phyloP scores from a whole-genome alignment of 1,140 invertebrate genomes.

The Halesus radiatus region DNA sequence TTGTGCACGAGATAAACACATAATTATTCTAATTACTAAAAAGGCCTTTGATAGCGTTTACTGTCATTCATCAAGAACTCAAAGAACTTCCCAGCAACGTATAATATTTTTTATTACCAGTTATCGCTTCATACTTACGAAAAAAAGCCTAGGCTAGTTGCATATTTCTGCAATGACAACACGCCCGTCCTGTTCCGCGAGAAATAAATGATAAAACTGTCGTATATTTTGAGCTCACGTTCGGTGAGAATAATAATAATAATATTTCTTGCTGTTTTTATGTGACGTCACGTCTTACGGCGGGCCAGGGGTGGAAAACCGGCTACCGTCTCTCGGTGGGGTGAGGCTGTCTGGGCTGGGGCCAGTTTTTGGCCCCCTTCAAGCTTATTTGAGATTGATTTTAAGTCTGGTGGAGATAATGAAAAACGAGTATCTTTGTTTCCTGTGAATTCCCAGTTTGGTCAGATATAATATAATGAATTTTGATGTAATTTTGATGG shows the following conservation, averaged over 20 bases:
- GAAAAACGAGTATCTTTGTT: no score
- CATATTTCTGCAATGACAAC: not conserved
- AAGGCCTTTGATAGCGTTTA: no score
- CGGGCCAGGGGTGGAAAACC: conserved; percentile 21
- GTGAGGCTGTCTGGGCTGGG: not conserved
- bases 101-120: no score
- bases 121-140: no score
- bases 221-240: conserved; percentile 12
- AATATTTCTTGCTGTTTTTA: conserved; percentile 1
- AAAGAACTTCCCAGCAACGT: no score
- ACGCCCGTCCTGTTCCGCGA: not conserved
- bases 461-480: no score
- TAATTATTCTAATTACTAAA: no score
- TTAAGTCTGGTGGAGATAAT: no score
- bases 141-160: not conserved
- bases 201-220: conserved; percentile 15
- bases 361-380: not conserved
- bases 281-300: conserved; percentile 35
- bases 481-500: no score
- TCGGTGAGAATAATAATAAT: not conserved
- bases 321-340: not conserved
- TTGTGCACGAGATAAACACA: no score
- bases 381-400: not conserved
- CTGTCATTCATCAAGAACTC: no score
- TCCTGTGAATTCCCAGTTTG: no score